A percentile compares a stretch with the other conserved stretches of the same genome.
These are phyloP conservation scores for Macaria liturata DNA, from an alignment of 2,888 invertebrate species.

Conservation along the genomic window DNA sequence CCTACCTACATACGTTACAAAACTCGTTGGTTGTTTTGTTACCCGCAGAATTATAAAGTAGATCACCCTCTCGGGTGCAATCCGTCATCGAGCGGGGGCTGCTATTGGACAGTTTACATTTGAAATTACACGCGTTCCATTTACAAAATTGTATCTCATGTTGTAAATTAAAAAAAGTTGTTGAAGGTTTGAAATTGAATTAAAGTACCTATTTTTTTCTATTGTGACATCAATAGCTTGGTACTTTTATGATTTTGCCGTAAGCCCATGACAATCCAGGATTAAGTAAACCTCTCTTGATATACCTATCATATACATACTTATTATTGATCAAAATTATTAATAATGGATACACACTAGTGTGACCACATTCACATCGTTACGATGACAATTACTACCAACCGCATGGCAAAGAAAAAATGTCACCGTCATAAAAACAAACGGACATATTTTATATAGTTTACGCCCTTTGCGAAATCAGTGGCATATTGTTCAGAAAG, in stretches of 20 bases:
- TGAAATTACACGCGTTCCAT: constrained; percentile 46
- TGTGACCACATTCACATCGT: too few relatives aligned
- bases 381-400: not conserved
- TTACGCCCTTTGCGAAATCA: constrained; percentile 60
- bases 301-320: too few relatives aligned
- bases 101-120: constrained; percentile 55
- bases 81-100: constrained; percentile 47
- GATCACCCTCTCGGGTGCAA: constrained; percentile 54
- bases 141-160: constrained; percentile 38
- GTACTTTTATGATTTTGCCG: too few relatives aligned
- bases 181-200: too few relatives aligned
- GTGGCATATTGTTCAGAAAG: constrained; percentile 56
- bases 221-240: too few relatives aligned
- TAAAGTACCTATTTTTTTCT: too few relatives aligned
- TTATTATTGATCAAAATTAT: too few relatives aligned
- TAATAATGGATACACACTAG: too few relatives aligned
- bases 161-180: constrained; percentile 14
- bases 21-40: not conserved
- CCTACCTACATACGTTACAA: too few relatives aligned
- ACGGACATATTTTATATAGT: constrained; percentile 60
- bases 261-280: too few relatives aligned
- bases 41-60: constrained; percentile 22
- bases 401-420: constrained; percentile 43
- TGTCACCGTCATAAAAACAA: constrained; percentile 58
- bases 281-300: too few relatives aligned